A percentile compares a stretch with the other conserved stretches of the same genome.
These are phyloP conservation scores for Coenonympha glycerion DNA, from an alignment of 2,888 invertebrate genomes.

Conservation along the genomic window DNA sequence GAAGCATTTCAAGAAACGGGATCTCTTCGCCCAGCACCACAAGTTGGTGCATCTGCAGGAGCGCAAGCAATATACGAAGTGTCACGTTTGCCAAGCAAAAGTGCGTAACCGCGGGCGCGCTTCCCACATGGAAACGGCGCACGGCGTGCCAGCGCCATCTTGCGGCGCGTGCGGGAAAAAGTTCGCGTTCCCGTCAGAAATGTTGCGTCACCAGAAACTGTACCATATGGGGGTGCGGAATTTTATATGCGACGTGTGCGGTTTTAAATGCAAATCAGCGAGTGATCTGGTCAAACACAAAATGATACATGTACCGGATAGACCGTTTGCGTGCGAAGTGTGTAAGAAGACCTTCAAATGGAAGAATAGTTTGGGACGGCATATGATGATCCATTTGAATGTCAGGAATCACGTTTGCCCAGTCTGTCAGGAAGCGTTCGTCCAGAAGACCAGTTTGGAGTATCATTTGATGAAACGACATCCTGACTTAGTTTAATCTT, in stretches of 20 bases:
- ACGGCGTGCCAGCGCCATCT: slow-evolving; percentile 39
- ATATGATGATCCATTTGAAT: slow-evolving; percentile 6
- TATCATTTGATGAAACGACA: slow-evolving; percentile 3
- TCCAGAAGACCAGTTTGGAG: slow-evolving; percentile 1
- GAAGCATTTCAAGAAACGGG: slow-evolving; percentile 37
- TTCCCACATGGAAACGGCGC: slow-evolving; percentile 38
- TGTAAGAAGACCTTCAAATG: slow-evolving; percentile 2
- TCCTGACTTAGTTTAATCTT: slow-evolving; percentile 1
- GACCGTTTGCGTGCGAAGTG: slow-evolving; percentile 33
- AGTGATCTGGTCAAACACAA: slow-evolving; percentile 35
- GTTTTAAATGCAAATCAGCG: slow-evolving; percentile 53
- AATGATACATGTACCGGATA: slow-evolving; percentile 36
- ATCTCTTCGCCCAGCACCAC: slow-evolving; percentile 44
- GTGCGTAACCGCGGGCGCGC: slow-evolving; percentile 38
- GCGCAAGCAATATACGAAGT: slow-evolving; percentile 38
- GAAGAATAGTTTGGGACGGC: neutral
- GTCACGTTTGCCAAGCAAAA: slow-evolving; percentile 41
- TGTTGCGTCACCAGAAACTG: slow-evolving; percentile 28
- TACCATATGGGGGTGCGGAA: neutral
- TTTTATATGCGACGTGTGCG: slow-evolving; percentile 11
- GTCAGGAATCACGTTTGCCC: slow-evolving; percentile 1
- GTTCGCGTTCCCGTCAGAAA: slow-evolving; percentile 41
- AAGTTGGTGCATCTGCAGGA: slow-evolving; percentile 44
- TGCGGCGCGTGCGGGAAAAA: slow-evolving; percentile 47
- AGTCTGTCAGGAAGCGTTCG: neutral